A percentile compares a stretch with the other conserved stretches of the same genome.
phyloP scores from a whole-genome alignment of 2,797 vertebrate species.

The Agapornis canus region DNA sequence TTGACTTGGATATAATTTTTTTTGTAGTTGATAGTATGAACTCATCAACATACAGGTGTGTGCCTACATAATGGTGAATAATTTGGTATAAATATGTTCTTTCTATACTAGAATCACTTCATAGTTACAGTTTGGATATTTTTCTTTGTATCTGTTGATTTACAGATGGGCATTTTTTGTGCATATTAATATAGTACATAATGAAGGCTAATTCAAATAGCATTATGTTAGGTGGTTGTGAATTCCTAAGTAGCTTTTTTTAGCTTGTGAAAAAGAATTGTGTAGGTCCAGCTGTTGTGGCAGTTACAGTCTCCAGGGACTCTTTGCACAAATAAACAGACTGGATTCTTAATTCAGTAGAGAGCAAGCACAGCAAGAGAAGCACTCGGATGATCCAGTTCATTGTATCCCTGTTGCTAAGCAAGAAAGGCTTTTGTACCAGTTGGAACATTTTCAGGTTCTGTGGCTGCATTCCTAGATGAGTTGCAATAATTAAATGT shows the following conservation, averaged over 20 bases:
- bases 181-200: neutral
- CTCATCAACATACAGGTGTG: neutral
- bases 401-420: constrained; percentile 56
- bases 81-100: neutral
- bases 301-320: neutral
- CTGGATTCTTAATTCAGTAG: neutral
- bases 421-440: constrained; percentile 54
- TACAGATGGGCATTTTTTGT: neutral
- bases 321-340: neutral
- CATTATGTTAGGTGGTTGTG: neutral
- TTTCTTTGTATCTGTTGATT: neutral
- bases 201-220: neutral
- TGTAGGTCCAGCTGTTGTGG: neutral
- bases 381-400: neutral
- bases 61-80: neutral
- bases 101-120: neutral
- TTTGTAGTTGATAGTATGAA: neutral
- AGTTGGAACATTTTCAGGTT: constrained; percentile 45
- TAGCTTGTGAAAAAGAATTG: neutral
- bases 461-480: constrained; percentile 47
- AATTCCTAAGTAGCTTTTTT: neutral
- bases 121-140: neutral
- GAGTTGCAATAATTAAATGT: constrained; percentile 53
- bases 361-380: neutral
- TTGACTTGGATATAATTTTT: neutral